These are phyloP conservation scores for Elysia crispata DNA, from an alignment of 2,888 invertebrate species.

Conservation along the genomic window DNA sequence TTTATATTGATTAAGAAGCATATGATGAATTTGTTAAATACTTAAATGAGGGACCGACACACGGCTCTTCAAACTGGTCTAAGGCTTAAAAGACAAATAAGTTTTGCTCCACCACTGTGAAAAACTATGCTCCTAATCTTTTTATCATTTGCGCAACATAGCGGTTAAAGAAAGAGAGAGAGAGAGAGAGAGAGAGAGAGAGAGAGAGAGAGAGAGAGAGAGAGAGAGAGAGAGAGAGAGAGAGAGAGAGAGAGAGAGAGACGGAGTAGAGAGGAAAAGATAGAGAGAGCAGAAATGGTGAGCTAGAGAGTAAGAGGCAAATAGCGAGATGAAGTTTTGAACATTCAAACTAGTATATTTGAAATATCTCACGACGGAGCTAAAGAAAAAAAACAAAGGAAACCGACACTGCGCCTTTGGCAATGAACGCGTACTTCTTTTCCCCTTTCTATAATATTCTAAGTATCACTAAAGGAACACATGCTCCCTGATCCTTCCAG, in stretches of 20 bases:
- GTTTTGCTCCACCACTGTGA: too few relatives aligned
- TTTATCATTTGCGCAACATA: too few relatives aligned
- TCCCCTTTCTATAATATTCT: too few relatives aligned
- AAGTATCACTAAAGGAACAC: too few relatives aligned
- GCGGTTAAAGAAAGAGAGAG: background rate
- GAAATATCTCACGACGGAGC: background rate
- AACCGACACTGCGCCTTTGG: background rate
- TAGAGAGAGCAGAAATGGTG: background rate
- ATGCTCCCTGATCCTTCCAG: too few relatives aligned
- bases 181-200: background rate
- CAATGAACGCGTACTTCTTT: too few relatives aligned
- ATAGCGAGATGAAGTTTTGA: background rate
- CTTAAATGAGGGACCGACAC: too few relatives aligned
- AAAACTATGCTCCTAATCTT: too few relatives aligned
- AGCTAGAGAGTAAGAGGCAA: background rate
- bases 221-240: background rate
- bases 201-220: background rate
- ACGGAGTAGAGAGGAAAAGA: conserved; percentile 1
- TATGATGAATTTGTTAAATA: too few relatives aligned
- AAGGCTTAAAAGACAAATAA: too few relatives aligned
- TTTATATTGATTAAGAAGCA: too few relatives aligned
- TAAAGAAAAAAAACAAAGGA: background rate
- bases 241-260: conserved; percentile 16
- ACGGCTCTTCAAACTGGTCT: too few relatives aligned
- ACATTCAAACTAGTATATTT: background rate